Conservation (phyloP, 2,113 vertebrate genomes). For the Zapornia atra region DNA sequence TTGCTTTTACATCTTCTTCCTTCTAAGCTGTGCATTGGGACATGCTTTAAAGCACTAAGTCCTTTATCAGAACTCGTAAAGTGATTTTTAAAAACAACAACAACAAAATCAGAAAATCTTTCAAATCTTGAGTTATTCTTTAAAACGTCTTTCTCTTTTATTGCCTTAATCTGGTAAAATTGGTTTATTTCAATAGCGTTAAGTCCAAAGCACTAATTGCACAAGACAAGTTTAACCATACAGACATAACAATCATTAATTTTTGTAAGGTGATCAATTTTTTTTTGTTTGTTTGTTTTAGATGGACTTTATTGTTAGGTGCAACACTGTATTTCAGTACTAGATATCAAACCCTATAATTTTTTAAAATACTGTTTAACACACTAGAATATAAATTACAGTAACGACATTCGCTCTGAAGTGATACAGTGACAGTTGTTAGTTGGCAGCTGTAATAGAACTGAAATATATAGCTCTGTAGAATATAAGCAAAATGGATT, state of each 20-base stretch:
- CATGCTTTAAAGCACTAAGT: neutral
- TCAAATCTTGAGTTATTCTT: neutral
- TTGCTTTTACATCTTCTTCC: neutral
- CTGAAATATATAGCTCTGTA: neutral
- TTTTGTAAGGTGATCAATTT: neutral
- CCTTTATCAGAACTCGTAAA: neutral
- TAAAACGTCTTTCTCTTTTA: neutral
- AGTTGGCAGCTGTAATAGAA: neutral
- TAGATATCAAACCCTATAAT: neutral
- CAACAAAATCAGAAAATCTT: neutral
- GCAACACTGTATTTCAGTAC: neutral
- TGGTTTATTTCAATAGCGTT: neutral
- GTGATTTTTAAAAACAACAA: neutral
- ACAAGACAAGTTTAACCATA: neutral
- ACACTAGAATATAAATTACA: neutral
- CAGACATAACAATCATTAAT: neutral
- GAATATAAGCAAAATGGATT: neutral
- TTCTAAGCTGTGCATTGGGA: neutral
- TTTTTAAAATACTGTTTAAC: neutral
- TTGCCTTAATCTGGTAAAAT: neutral
- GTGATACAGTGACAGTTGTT: neutral
- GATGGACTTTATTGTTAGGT: neutral
- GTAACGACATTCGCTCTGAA: neutral
- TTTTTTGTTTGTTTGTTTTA: neutral
- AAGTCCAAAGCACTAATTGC: neutral